Conservation (phyloP, 2,888 invertebrate species). For the Ceriagrion tenellum region DNA sequence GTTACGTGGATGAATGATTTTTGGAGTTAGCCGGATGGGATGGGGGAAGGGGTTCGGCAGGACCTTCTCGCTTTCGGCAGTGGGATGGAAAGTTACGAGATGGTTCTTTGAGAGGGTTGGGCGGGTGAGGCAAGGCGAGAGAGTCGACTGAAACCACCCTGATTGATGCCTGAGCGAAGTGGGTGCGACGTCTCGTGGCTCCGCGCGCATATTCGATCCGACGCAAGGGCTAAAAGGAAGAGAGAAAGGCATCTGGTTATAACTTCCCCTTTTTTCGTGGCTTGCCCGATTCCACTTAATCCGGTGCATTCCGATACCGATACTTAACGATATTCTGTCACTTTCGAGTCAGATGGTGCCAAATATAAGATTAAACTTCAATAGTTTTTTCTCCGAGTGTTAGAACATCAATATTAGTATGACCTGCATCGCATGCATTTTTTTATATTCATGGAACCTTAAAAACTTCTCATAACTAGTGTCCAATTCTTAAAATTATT, state of each 20-base stretch:
- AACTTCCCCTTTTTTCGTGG: not conserved
- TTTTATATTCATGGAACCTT: no score
- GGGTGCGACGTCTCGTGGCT: conserved; percentile 68
- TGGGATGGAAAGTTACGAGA: not conserved
- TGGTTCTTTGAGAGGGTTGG: not conserved
- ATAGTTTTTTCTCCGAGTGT: no score
- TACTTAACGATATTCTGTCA: no score
- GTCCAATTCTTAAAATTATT: no score
- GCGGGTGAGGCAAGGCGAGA: not conserved
- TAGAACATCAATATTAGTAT: no score
- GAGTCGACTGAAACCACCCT: not conserved
- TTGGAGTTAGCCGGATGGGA: not conserved
- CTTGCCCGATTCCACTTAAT: not conserved
- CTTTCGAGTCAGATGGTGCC: no score
- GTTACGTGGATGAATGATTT: not conserved
- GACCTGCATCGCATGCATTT: no score
- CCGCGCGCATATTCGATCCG: conserved; percentile 48
- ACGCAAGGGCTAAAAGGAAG: conserved; percentile 47
- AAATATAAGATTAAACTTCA: no score
- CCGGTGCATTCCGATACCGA: no score
- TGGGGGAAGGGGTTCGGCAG: not conserved
- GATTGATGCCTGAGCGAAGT: conserved; percentile 58
- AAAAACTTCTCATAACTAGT: no score
- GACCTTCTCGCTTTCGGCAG: not conserved
- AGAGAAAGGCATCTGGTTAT: conserved; percentile 38